These are phyloP conservation scores for Campylomormyrus tamandua DNA, from an alignment of 2,113 vertebrate genomes.

Conservation along the genomic window DNA sequence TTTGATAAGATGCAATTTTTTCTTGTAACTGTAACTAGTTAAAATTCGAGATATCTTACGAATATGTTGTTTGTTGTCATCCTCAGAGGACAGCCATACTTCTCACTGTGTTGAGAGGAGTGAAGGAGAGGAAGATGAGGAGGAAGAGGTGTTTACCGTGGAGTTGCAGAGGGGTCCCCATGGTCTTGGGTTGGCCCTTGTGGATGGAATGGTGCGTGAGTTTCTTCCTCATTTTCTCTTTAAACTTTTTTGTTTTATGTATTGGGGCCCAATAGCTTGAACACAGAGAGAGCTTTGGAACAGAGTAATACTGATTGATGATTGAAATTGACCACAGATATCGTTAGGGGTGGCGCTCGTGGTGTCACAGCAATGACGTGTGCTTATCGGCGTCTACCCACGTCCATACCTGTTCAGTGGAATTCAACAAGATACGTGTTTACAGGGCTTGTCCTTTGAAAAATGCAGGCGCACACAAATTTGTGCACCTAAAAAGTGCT, in stretches of 20 bases:
- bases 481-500: too few species aligned
- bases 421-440: not conserved
- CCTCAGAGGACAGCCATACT: not conserved
- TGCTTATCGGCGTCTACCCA: not conserved
- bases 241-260: not conserved
- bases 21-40: not conserved
- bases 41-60: not conserved
- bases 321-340: not conserved
- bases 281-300: not conserved
- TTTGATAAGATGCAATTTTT: not conserved
- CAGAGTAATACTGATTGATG: not conserved
- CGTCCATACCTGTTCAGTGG: not conserved
- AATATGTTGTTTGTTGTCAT: not conserved
- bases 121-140: slow-evolving; percentile 30
- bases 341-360: not conserved
- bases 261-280: not conserved
- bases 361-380: not conserved
- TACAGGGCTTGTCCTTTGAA: too few species aligned
- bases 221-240: not conserved
- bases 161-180: slow-evolving; percentile 55
- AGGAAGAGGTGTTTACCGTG: slow-evolving; percentile 59
- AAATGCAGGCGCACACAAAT: too few species aligned
- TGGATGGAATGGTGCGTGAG: slow-evolving; percentile 59
- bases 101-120: slow-evolving; percentile 20
- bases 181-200: slow-evolving; percentile 59